Percentiles rank a stretch among this genome's conserved stretches.
These are phyloP conservation scores for Ianthella basta DNA, from an alignment of 37 sponge, comb jelly and placozoan species.

Conservation along the genomic window DNA sequence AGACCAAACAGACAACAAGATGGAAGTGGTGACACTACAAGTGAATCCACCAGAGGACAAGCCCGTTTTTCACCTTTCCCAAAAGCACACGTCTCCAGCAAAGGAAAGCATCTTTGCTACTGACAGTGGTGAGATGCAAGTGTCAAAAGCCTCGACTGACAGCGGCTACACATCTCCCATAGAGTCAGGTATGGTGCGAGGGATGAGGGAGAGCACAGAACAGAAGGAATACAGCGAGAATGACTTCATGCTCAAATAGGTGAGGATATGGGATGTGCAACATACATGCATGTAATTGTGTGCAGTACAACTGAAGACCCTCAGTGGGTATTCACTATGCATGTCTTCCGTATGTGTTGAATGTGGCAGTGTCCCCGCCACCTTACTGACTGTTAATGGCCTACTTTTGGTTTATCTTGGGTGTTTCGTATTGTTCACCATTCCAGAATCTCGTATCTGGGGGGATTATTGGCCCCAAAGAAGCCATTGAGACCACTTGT, in stretches of 20 bases:
- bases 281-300: too few relatives aligned
- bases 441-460: slow-evolving; percentile 3
- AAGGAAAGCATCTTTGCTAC: neutral
- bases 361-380: neutral
- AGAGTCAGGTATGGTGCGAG: neutral
- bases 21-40: too few relatives aligned
- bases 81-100: neutral
- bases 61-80: neutral
- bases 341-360: slow-evolving; percentile 5
- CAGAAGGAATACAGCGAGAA: neutral
- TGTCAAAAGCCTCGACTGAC: neutral
- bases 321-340: neutral
- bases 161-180: slow-evolving; percentile 27
- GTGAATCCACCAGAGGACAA: neutral
- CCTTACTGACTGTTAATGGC: neutral
- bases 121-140: neutral
- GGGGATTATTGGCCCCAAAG: slow-evolving; percentile 18
- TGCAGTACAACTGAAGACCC: neutral
- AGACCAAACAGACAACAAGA: too few relatives aligned
- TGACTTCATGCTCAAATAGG: neutral
- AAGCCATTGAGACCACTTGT: slow-evolving; percentile 17
- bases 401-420: neutral
- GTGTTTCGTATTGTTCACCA: slow-evolving; percentile 5
- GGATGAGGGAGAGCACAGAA: neutral
- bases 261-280: neutral